Evolutionary conservation across 2,888 invertebrate genomes (phyloP).

Genomic region (Agonopterix arenella): DNA sequence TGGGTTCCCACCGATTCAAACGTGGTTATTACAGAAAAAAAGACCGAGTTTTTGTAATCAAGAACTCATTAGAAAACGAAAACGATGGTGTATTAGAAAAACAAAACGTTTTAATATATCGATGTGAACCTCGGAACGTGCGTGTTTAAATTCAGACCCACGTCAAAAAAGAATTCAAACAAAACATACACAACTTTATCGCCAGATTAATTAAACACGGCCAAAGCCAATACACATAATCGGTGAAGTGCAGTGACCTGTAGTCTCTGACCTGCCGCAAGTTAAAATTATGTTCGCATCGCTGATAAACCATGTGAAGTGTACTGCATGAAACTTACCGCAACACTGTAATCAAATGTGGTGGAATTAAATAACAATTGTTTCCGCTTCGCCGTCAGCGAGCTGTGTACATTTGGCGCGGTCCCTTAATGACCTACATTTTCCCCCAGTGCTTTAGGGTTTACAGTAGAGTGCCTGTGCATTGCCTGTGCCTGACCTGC

Average conservation of each 20-base stretch:
- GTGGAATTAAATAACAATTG: conserved; percentile 31
- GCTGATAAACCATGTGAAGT: conserved; percentile 33
- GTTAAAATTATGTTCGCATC: conserved; percentile 33
- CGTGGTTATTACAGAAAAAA: conserved; percentile 39
- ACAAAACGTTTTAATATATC: conserved; percentile 13
- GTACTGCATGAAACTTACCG: conserved; percentile 24
- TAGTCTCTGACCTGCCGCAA: conserved; percentile 57
- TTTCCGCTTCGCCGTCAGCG: conserved; percentile 36
- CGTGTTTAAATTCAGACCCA: neutral
- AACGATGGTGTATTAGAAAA: conserved; percentile 23
- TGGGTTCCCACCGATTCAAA: conserved; percentile 59
- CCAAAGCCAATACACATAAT: conserved; percentile 22
- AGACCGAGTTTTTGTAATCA: conserved; percentile 32
- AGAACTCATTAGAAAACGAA: conserved; percentile 29
- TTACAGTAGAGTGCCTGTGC: conserved; percentile 58
- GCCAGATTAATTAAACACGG: neutral
- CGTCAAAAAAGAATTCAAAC: neutral
- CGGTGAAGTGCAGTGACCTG: conserved; percentile 45
- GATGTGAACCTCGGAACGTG: neutral
- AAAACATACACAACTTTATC: neutral
- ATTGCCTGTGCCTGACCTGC: conserved; percentile 55
- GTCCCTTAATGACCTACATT: conserved; percentile 66
- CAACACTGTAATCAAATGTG: conserved; percentile 24
- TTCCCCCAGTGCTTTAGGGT: conserved; percentile 64
- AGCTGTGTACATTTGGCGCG: conserved; percentile 25